These are phyloP conservation scores for Lapara coniferarum DNA, from an alignment of 2,888 invertebrate species.

Conservation along the genomic window DNA sequence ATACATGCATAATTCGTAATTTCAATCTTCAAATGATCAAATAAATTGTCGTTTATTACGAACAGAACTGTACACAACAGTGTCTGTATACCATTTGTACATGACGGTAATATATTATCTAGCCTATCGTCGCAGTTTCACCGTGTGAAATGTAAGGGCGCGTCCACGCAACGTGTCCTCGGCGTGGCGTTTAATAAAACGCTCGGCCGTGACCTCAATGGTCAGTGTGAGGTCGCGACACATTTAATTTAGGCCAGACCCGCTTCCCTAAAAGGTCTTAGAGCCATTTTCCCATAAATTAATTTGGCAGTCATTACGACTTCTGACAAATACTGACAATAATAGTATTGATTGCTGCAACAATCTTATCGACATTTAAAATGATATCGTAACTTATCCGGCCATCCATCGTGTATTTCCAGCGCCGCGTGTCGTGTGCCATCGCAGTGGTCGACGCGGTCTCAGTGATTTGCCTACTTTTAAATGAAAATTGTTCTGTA, in stretches of 20 bases:
- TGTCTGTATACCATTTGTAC: slow-evolving; percentile 61
- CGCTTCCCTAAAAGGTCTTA: background rate
- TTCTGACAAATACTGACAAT: background rate
- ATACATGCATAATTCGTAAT: background rate
- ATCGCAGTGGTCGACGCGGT: background rate
- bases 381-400: background rate
- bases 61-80: slow-evolving; percentile 38
- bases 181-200: slow-evolving; percentile 5
- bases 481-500: background rate
- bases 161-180: slow-evolving; percentile 6
- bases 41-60: slow-evolving; percentile 4
- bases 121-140: slow-evolving; percentile 57
- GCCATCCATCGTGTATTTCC: background rate
- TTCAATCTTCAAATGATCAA: background rate
- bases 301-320: background rate
- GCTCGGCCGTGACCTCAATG: background rate
- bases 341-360: too few species aligned
- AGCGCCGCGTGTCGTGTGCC: background rate
- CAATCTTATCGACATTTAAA: background rate
- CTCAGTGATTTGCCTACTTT: slow-evolving; percentile 16
- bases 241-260: background rate
- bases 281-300: background rate
- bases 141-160: slow-evolving; percentile 9
- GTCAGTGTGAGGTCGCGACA: background rate
- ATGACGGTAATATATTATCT: slow-evolving; percentile 55